phyloP scores from a whole-genome alignment of 2,113 vertebrate genomes.

The Vidua macroura region DNA sequence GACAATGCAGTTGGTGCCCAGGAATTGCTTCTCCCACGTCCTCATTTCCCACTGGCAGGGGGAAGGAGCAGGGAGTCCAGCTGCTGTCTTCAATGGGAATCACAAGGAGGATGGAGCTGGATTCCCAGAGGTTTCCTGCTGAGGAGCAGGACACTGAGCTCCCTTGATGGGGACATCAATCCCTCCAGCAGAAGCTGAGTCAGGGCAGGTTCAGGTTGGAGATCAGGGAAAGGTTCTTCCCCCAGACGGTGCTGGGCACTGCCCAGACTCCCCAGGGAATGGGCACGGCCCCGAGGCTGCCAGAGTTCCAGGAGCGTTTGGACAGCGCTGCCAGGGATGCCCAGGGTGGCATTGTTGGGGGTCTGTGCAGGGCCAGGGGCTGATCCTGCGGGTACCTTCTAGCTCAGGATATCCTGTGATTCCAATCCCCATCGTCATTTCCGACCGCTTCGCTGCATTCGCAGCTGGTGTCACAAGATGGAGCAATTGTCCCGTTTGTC shows the following conservation, averaged over 20 bases:
- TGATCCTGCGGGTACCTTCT: not conserved
- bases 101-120: accelerated
- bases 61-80: not conserved
- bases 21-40: not conserved
- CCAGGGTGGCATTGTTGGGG: accelerated
- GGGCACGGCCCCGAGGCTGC: not conserved
- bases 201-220: accelerated
- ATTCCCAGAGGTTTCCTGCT: not conserved
- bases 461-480: constrained; percentile 30
- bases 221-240: not conserved
- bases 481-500: constrained; percentile 16
- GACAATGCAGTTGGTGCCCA: not conserved
- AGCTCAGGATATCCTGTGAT: accelerated
- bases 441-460: not conserved
- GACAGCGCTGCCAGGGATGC: not conserved
- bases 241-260: not conserved
- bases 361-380: not conserved
- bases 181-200: not conserved
- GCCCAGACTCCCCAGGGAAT: not conserved
- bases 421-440: accelerated
- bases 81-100: not conserved
- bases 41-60: not conserved
- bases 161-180: accelerated
- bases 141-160: accelerated
- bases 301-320: not conserved